Percentiles rank a stretch among this genome's conserved stretches.
Conservation (phyloP, 2,888 invertebrate species). For the Pterostichus niger region DNA sequence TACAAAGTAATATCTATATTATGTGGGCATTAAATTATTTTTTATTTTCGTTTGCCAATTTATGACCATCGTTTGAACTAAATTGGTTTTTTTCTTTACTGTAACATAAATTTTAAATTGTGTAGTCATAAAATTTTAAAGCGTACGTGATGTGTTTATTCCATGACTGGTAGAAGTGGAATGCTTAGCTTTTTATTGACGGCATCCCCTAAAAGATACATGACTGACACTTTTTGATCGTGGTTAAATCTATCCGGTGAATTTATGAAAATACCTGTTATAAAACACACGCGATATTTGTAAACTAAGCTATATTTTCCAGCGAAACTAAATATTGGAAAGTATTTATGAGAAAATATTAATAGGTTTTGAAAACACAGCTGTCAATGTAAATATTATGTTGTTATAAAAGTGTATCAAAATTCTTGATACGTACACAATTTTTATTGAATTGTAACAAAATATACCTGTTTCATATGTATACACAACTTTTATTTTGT, state of each 20-base stretch:
- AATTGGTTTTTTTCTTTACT: conserved; percentile 66
- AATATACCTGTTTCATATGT: conserved; percentile 18
- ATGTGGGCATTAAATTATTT: conserved; percentile 44
- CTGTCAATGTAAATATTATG: conserved; percentile 12
- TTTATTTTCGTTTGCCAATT: conserved; percentile 51
- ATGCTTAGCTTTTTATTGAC: conserved; percentile 58
- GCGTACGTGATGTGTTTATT: conserved; percentile 66
- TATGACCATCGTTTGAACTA: conserved; percentile 59
- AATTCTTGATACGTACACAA: conserved; percentile 14
- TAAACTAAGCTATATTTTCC: not conserved
- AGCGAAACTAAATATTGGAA: conserved; percentile 1
- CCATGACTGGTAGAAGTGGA: conserved; percentile 57
- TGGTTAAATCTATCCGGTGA: conserved; percentile 37
- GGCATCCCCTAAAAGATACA: conserved; percentile 59
- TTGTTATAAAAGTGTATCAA: conserved; percentile 25
- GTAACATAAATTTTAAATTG: conserved; percentile 66
- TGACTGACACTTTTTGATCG: conserved; percentile 61
- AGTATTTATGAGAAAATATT: conserved; percentile 19
- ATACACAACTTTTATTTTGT: conserved; percentile 34
- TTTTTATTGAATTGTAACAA: conserved; percentile 18
- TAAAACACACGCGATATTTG: conserved; percentile 6
- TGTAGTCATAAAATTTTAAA: conserved; percentile 67
- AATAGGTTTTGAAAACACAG: not conserved
- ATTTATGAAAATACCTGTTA: conserved; percentile 42
- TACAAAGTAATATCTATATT: conserved; percentile 6